Base-by-base conservation (phyloP, 2,113 vertebrate species). In the Onychostoma macrolepis region DNA sequence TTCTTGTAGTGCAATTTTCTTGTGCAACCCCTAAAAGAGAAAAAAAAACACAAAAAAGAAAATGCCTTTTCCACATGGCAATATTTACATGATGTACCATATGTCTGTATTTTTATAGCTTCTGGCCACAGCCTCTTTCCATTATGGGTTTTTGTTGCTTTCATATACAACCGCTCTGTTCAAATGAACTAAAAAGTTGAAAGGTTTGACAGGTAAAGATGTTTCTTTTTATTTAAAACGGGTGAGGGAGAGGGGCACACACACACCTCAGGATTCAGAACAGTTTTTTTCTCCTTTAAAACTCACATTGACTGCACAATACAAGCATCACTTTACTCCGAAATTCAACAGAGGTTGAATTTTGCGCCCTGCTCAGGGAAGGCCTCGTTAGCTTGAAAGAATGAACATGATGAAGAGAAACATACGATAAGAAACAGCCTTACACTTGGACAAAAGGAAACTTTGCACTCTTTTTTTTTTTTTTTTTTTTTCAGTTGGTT, bases 321-420 rank as follows among this genome's bases (percentile, higher is more conserved):
- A 94, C 93, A 95, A 93, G 92, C 94, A 95, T 95, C 95, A 95
- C 95, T 96, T 96, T 96, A 96, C 92, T 95, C 93, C 84, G 92
- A 94, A 95, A 93, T 95, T 95, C 95, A 94, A 94, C 95, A 56
- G 88, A 87, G 88, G 94, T 95, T 95, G 94, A 92, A 95, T 95
- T 95, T 94, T 94, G 87, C 71, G 91, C 94, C 95, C 95, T 94
- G 92, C 95, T 96, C 95, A 96, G 95, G 95, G 93, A 95, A 92
- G 94, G 95, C 94, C 94, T 95, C 90, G 90, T 95, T 95, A 94
- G 94, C 94, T 95, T 94, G 95, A 95, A 95, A 94, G 93, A 95
- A 95, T 94, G 94, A 94, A 93, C 89, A 91, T 28, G 86, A 90
- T 88, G 93, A 93, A 93, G 93, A 94, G 90, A 94, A 83, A 93